phyloP scores from a whole-genome alignment of 2,888 invertebrate species.

The Drosophila anomalata region DNA sequence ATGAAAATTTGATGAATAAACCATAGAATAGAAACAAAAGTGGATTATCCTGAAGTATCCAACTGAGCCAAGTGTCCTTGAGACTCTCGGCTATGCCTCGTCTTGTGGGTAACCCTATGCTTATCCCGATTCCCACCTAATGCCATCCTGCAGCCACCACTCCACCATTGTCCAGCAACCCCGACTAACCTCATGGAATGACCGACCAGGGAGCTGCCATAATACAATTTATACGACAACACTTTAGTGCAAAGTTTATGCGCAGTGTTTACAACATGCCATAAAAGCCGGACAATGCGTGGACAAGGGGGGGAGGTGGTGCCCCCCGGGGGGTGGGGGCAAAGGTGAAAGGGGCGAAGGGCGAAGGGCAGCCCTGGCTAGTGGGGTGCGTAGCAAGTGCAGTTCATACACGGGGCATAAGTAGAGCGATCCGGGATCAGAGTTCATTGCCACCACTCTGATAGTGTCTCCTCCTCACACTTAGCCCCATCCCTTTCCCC shows the following conservation, averaged over 20 bases:
- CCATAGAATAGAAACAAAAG: background rate
- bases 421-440: slow-evolving; percentile 52
- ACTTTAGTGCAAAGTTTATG: slow-evolving; percentile 78
- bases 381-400: slow-evolving; percentile 72
- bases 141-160: slow-evolving; percentile 1
- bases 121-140: background rate
- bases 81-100: background rate
- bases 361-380: background rate
- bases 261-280: slow-evolving; percentile 77
- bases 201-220: slow-evolving; percentile 75
- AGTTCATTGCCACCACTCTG: slow-evolving; percentile 29
- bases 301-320: slow-evolving; percentile 9
- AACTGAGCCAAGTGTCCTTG: background rate
- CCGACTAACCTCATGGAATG: slow-evolving; percentile 52
- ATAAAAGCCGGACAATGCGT: slow-evolving; percentile 75
- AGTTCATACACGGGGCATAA: slow-evolving; percentile 55
- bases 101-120: background rate
- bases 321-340: background rate
- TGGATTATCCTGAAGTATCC: background rate
- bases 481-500: slow-evolving; percentile 32
- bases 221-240: slow-evolving; percentile 79
- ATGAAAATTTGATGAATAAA: too few species aligned
- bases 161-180: background rate
- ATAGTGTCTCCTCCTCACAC: background rate
- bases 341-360: slow-evolving; percentile 13